Percentiles rank a stretch among this genome's conserved stretches.
These are phyloP conservation scores for Probaryconus sp. DNA, from an alignment of 1,140 invertebrate species.

Conservation along the genomic window DNA sequence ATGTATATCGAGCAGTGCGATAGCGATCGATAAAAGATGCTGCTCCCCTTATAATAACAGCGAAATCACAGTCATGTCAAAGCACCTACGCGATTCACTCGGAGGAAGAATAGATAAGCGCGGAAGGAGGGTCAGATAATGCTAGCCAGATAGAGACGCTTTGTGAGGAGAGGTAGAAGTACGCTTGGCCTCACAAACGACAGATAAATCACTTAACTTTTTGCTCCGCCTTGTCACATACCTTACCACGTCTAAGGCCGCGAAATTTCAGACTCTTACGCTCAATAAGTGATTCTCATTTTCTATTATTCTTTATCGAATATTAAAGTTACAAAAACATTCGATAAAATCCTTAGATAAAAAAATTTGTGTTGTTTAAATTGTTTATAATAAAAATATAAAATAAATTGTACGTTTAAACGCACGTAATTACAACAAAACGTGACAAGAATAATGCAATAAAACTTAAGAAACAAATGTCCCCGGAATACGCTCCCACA, in stretches of 20 bases:
- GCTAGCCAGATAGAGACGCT: constrained; percentile 54
- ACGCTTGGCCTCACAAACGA: constrained; percentile 36
- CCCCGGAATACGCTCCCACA: too few relatives aligned
- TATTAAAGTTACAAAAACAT: too few relatives aligned
- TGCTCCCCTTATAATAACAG: constrained; percentile 56
- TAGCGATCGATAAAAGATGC: constrained; percentile 55
- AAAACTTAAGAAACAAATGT: too few relatives aligned
- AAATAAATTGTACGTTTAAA: too few relatives aligned
- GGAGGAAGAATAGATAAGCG: constrained; percentile 43
- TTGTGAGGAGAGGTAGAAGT: constrained; percentile 23
- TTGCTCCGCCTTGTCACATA: constrained; percentile 36
- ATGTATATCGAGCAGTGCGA: constrained; percentile 45
- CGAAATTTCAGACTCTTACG: neutral
- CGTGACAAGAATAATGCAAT: too few relatives aligned
- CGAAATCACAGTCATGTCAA: constrained; percentile 54
- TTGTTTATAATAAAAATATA: too few relatives aligned
- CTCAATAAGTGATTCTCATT: too few relatives aligned
- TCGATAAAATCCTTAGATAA: too few relatives aligned
- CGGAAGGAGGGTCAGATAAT: constrained; percentile 46
- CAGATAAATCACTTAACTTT: constrained; percentile 52
- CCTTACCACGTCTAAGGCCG: constrained; percentile 9
- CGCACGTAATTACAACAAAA: too few relatives aligned
- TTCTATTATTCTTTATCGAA: too few relatives aligned
- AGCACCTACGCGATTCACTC: constrained; percentile 50
- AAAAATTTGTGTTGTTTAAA: too few relatives aligned